These are phyloP conservation scores for Camelus bactrianus DNA, from an alignment of 2,113 vertebrate species.

Conservation along the genomic window DNA sequence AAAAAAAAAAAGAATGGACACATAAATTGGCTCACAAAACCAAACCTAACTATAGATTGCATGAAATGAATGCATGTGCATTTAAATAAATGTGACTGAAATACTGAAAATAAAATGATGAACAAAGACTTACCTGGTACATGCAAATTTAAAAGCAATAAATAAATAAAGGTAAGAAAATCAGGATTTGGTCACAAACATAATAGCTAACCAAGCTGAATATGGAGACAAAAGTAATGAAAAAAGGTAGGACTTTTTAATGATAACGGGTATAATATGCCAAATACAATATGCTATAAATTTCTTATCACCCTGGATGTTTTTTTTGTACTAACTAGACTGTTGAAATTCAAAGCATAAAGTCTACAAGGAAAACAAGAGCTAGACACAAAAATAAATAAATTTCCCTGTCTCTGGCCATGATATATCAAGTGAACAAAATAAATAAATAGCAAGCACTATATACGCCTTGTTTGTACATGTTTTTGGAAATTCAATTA, in stretches of 20 bases:
- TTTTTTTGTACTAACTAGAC: neutral
- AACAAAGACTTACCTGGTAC: neutral
- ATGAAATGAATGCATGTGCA: neutral
- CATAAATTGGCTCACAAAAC: neutral
- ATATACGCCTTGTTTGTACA: neutral
- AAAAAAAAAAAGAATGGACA: neutral
- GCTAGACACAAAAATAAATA: neutral
- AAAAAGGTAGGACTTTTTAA: neutral
- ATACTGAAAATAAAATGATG: neutral
- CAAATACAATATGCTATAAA: neutral
- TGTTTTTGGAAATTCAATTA: neutral
- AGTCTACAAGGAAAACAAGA: neutral
- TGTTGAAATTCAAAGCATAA: neutral
- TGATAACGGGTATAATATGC: neutral
- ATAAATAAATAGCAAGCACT: neutral
- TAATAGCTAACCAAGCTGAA: neutral
- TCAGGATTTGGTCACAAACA: neutral
- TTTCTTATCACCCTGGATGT: neutral
- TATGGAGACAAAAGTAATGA: neutral
- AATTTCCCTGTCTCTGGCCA: neutral
- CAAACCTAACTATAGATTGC: neutral
- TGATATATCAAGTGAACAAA: neutral
- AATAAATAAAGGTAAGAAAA: neutral
- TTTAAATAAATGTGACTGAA: neutral
- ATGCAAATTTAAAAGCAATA: neutral